Evolutionary conservation across 2,797 vertebrate species (phyloP).

Genomic region (Malacoctenus gilli): DNA sequence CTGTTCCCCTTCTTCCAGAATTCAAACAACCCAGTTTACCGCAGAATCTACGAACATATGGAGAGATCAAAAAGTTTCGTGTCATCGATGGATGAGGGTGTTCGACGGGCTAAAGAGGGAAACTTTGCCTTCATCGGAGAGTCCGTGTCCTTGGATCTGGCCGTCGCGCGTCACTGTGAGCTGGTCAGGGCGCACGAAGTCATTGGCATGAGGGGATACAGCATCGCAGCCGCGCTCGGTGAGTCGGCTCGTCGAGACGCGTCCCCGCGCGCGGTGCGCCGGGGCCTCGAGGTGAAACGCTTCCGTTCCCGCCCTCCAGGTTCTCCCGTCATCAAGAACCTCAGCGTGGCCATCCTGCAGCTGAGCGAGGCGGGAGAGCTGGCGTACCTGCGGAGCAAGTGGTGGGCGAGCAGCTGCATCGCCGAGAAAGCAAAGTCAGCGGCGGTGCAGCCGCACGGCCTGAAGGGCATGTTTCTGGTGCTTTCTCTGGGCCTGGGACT

Average conservation of each 20-base stretch:
- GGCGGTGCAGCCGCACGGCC: conserved; percentile 77
- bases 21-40: conserved; percentile 87
- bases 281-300: conserved; percentile 8
- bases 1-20: conserved; percentile 71
- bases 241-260: conserved; percentile 52
- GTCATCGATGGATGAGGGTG: conserved; percentile 85
- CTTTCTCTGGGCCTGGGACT: conserved; percentile 84
- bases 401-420: conserved; percentile 89
- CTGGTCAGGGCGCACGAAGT: conserved; percentile 85
- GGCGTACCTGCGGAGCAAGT: conserved; percentile 86
- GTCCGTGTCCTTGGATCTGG: conserved; percentile 88
- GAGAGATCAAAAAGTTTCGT: conserved; percentile 85
- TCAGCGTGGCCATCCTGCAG: conserved; percentile 86
- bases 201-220: conserved; percentile 87
- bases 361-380: conserved; percentile 86
- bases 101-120: conserved; percentile 82
- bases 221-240: conserved; percentile 85
- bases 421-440: conserved; percentile 65
- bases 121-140: conserved; percentile 91
- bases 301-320: conserved; percentile 65
- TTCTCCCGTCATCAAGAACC: conserved; percentile 83
- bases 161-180: conserved; percentile 86
- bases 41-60: conserved; percentile 90
- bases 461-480: conserved; percentile 88
- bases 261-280: conserved; percentile 77